phyloP scores from a whole-genome alignment of 2,888 invertebrate genomes.

The Cephus sareptanus region DNA sequence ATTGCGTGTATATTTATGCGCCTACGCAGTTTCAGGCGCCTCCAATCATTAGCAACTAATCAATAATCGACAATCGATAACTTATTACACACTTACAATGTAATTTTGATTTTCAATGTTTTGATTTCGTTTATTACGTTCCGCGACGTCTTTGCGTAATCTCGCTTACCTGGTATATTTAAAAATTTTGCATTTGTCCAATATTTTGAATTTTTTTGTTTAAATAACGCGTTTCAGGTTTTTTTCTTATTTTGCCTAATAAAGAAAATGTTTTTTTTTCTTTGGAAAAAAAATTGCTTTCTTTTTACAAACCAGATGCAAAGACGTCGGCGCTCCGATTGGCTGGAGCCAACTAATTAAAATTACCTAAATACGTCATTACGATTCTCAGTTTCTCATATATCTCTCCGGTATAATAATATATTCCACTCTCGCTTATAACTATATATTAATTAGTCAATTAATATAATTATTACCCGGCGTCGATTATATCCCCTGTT shows the following conservation, averaged over 20 bases:
- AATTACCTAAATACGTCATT: not conserved
- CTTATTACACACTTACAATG: slow-evolving; percentile 51
- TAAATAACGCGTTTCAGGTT: not conserved
- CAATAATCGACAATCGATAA: slow-evolving; percentile 55
- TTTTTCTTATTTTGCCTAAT: too few species aligned
- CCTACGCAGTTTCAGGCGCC: not conserved
- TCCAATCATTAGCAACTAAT: slow-evolving; percentile 32
- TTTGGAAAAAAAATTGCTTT: too few species aligned
- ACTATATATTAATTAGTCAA: not conserved
- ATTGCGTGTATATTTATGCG: slow-evolving; percentile 1
- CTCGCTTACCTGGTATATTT: slow-evolving; percentile 25
- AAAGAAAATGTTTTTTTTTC: too few species aligned
- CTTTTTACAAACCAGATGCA: not conserved
- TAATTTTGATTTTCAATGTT: slow-evolving; percentile 60
- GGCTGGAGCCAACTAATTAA: not conserved
- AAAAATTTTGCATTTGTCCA: not conserved
- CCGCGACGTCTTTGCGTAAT: not conserved
- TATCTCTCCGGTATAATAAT: not conserved
- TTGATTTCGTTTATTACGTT: slow-evolving; percentile 40
- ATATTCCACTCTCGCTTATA: not conserved
- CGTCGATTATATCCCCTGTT: not conserved
- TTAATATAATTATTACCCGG: not conserved
- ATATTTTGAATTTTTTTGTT: not conserved
- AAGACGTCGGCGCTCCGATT: not conserved
- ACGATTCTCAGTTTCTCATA: not conserved